Evolutionary conservation across 2,888 invertebrate genomes (phyloP).

Genomic region (Orthonevra nobilis): DNA sequence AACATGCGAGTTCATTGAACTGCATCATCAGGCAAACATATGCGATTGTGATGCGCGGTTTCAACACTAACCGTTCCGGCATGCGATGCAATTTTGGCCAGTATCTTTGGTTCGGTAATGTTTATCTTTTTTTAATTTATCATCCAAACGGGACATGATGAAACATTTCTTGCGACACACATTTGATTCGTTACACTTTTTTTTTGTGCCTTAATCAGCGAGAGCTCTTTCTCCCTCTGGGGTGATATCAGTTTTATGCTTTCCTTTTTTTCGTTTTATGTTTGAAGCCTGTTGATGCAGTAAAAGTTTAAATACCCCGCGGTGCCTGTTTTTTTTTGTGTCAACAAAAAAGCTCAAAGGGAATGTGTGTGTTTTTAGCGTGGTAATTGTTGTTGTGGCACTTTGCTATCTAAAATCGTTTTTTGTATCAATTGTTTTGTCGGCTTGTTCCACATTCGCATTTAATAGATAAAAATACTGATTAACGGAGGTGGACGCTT

Average conservation of each 20-base stretch:
- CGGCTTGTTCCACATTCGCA: neutral
- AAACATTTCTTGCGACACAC: conserved; percentile 37
- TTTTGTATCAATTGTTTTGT: neutral
- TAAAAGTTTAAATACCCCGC: neutral
- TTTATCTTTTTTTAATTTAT: conserved; percentile 14
- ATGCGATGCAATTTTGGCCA: neutral
- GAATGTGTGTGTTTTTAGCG: conserved; percentile 7
- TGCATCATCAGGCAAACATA: neutral
- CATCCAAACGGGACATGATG: neutral
- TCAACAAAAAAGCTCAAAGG: neutral
- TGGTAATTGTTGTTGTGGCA: neutral
- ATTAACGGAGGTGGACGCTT: neutral
- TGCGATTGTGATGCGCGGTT: neutral
- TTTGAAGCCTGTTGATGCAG: neutral
- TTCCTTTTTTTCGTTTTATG: neutral
- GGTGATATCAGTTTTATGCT: neutral
- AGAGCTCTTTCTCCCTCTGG: neutral
- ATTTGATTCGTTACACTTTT: conserved; percentile 20
- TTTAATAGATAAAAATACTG: neutral
- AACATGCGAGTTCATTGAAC: conserved; percentile 3
- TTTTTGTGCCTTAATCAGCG: neutral
- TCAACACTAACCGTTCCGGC: no score
- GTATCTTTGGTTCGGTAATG: neutral
- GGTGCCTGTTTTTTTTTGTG: neutral
- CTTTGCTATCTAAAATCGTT: neutral